Evolutionary conservation across 2,113 vertebrate species (phyloP), one percentile per base, ranked within the genome.

Genomic region (Columba livia): DNA sequence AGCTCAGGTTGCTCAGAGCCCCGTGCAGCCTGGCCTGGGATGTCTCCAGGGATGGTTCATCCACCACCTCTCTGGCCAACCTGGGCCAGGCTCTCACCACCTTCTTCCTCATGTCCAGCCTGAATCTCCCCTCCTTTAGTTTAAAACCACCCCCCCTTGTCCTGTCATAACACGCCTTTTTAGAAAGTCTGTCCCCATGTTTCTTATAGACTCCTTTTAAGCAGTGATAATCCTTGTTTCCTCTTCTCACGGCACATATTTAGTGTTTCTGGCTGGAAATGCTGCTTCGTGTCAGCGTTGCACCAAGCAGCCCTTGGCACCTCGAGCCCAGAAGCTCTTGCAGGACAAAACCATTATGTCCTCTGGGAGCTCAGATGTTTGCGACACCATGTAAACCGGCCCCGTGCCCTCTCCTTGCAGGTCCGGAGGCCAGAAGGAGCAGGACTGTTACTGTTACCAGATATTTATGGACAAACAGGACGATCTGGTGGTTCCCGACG

Each of bases 381-480:
- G 53, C 17, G 24, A 61, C 44, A 15, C 62, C 28, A 15, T 3
- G 1, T 92, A 40, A 72, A 65, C 6, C 4, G 21, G 73, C 40
- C 60, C 61, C 60, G 0, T 58, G 79, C 65, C 32, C 26, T n/a
- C 57, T 93, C 53, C 77, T 84, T 92, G 34, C 95, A 98, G 97
- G 94, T 98, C 97, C 9, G 97, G 97, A 51, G 97, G 87, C 6
- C 97, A 96, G 51, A 97, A 98, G 91, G 98, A 98, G 48, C 98
- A 99, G 95, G 98, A 98, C 32, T 98, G 98, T 83, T 99, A 98
- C 97, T 99, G 97, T 84, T 99, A 99, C 88, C 99, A 99, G 98
- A 99, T 99, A 58, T 99, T 99, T 96, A 97, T 99, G 96, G 99
- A 99, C 81, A 96, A 98, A 89, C 98, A 98, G 91, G 98, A 98